Base-by-base conservation (phyloP, 1,140 invertebrate species). In the Asobara japonica region DNA sequence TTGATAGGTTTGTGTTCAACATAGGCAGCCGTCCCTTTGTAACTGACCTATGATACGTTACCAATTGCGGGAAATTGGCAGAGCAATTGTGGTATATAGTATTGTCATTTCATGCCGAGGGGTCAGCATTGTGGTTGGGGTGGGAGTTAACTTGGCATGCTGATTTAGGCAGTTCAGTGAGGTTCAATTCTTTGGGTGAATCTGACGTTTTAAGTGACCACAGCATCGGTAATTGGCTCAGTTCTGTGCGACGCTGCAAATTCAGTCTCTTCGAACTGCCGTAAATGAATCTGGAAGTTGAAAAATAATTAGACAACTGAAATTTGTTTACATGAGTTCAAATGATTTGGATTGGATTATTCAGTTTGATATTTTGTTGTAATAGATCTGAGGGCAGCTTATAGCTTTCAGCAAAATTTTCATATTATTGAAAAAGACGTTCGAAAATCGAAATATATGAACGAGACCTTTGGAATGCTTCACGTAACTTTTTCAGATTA, bases 251-350 rank as follows among this genome's bases (percentile, higher is more conserved):
- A 84, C 29, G 89, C 87, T 18, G 87, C 76, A 27, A 84, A 83
- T 67, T 87, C 83, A 3, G 88, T 89, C n/a, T 79, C 85, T 72
- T 90, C 90, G 78, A 91, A 91, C 75, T 89, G 88, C 65, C 90
- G 82, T 36, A 91, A 80, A 76, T 91, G 90, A 76, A 91, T 90
- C 89, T 90, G 72, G 27, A 85, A 83, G 76, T 51, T 60, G 25
- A 71, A 6, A 27, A 41, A 31, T 8, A 8, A 69, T 69, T 10
- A 45, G 3, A 16, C n/a, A 45, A 45, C n/a, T n/a, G n/a, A n/a
- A n/a, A n/a, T n/a, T n/a, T n/a, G n/a, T n/a, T n/a, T n/a, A n/a
- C n/a, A n/a, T n/a, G n/a, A n/a, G n/a, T n/a, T n/a, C n/a, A n/a
- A n/a, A n/a, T n/a, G n/a, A n/a, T n/a, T n/a, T n/a, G n/a, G n/a